Conservation (phyloP, 2,888 invertebrate species). For the Apomyelois bistriatella region DNA sequence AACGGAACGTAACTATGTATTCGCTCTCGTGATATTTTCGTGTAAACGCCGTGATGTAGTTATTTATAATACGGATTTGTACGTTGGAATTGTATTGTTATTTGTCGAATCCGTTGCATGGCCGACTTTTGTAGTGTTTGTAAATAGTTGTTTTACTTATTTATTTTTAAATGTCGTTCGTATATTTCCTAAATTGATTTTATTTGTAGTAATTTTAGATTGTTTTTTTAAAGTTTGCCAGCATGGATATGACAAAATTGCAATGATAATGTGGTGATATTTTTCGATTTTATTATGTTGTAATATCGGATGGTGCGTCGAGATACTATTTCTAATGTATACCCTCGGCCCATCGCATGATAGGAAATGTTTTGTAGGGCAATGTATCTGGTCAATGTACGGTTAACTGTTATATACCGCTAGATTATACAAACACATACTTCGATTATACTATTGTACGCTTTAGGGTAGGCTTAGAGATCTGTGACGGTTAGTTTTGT, state of each 20-base stretch:
- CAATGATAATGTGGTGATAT: conserved; percentile 56
- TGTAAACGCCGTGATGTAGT: conserved; percentile 54
- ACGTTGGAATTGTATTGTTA: conserved; percentile 44
- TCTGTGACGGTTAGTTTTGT: conserved; percentile 41
- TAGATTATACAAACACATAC: conserved; percentile 56
- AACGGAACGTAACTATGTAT: conserved; percentile 66
- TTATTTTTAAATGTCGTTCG: conserved; percentile 32
- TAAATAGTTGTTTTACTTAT: conserved; percentile 52
- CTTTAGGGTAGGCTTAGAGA: conserved; percentile 60
- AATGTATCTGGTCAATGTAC: conserved; percentile 62
- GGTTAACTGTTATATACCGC: conserved; percentile 54
- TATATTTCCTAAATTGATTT: conserved; percentile 32
- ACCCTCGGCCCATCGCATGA: conserved; percentile 23
- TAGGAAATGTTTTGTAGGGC: conserved; percentile 35
- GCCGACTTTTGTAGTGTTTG: conserved; percentile 33
- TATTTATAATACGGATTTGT: conserved; percentile 56
- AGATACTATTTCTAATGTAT: conserved; percentile 23
- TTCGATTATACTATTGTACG: conserved; percentile 58
- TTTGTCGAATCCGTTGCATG: conserved; percentile 44
- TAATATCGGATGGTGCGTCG: conserved; percentile 33
- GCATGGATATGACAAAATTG: conserved; percentile 45
- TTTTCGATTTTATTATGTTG: conserved; percentile 47
- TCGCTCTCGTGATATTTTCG: conserved; percentile 72
- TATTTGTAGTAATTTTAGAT: conserved; percentile 33
- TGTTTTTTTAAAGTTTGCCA: conserved; percentile 28